Evolutionary conservation across 2,113 vertebrate species (phyloP).

Genomic region (Macquaria australasica): DNA sequence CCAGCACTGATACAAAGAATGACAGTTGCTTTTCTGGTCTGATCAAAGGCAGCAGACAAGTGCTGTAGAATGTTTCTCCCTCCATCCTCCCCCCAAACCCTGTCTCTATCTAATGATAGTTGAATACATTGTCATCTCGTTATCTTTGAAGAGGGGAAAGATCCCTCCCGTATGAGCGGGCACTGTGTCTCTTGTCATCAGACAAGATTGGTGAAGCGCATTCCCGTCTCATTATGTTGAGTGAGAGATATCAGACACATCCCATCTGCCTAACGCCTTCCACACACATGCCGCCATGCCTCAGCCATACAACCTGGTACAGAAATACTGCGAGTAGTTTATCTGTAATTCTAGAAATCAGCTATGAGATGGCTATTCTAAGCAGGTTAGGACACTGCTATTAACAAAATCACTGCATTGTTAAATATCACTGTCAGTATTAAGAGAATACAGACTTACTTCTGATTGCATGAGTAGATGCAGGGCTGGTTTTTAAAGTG

Average conservation of each 20-base stretch:
- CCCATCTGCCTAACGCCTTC: slow-evolving; percentile 80
- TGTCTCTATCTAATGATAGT: slow-evolving; percentile 80
- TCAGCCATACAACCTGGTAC: slow-evolving; percentile 59
- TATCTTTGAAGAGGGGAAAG: slow-evolving; percentile 83
- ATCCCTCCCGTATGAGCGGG: slow-evolving; percentile 78
- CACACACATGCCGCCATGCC: slow-evolving; percentile 68
- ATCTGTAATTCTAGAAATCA: slow-evolving; percentile 39
- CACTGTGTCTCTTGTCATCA: slow-evolving; percentile 80
- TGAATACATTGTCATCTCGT: slow-evolving; percentile 85
- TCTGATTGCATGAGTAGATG: slow-evolving; percentile 2
- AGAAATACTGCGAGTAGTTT: slow-evolving; percentile 19
- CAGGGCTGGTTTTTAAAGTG: neutral
- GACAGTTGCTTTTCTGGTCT: slow-evolving; percentile 77
- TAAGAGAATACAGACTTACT: neutral
- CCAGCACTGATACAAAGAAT: slow-evolving; percentile 66
- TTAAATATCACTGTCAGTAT: slow-evolving; percentile 41
- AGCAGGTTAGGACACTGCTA: slow-evolving; percentile 5
- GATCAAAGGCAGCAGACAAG: slow-evolving; percentile 82
- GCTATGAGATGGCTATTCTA: slow-evolving; percentile 6
- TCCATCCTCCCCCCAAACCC: slow-evolving; percentile 47
- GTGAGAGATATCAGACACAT: slow-evolving; percentile 81
- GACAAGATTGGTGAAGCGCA: slow-evolving; percentile 76
- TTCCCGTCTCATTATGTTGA: slow-evolving; percentile 80
- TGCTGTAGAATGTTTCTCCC: slow-evolving; percentile 65
- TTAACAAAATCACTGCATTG: slow-evolving; percentile 30